Base-by-base conservation (phyloP, 30 jellyfish, hydroid and myxozoan genomes). In the Rhopilema esculentum region DNA sequence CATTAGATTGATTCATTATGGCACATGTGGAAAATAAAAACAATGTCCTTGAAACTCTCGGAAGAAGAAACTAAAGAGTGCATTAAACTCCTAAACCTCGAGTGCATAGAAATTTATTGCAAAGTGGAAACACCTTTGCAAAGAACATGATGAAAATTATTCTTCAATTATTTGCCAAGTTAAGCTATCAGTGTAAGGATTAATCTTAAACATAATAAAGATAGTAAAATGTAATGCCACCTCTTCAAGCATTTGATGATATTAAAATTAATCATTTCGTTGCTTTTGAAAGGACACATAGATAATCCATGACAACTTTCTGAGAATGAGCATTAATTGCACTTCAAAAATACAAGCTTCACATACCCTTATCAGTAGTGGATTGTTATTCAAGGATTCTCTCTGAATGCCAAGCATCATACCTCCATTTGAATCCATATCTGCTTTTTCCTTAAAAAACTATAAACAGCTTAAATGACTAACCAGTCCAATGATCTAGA, bases 321-420 rank as follows among this genome's bases (percentile, higher is more conserved):
- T n/a, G n/a, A n/a, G n/a, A n/a, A n/a, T n/a, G n/a, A n/a, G n/a
- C n/a, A n/a, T n/a, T 7, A 18, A 68, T 4, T 15, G 0, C 29
- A 75, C 1, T 6, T 16, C 48, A 8, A 4, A 50, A 9, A 24
- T 50, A 16, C 61, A 25, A 22, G n/a, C 17, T 33, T 8, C 63
- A 21, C 88, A 23, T 86, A 87, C 95, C 89, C 79, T 87, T 85
- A 77, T 69, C 67, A 87, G 90, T 69, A 87, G 72, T 1, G 95
- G 95, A 33, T 87, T 87, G 72, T 87, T 87, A 1, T 64, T 69
- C 25, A 65, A 72, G 0, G 95, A 87, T 25, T 87, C 90, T 40
- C 95, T 66, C 27, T 87, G 95, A 24, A 87, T 81, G 19, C 95
- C 95, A 1, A 87, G 51, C 69, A 69, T 40, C 0, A 75, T 63